Conservation (phyloP, 1,140 invertebrate species). For the Drosophila oshimai region DNA sequence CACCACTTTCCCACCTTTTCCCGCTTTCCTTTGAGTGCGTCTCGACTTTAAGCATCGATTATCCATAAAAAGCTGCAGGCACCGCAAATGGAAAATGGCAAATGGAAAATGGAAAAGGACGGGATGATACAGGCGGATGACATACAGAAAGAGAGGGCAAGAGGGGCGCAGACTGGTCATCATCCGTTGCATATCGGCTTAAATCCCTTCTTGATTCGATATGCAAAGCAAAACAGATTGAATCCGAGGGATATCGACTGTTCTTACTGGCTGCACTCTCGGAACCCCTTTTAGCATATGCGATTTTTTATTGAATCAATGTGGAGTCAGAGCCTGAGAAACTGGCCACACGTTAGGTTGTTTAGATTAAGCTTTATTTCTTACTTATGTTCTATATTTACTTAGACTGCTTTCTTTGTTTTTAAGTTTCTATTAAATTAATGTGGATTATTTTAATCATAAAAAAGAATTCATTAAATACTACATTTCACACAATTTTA, state of each 20-base stretch:
- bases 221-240: slow-evolving; percentile 34
- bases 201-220: slow-evolving; percentile 22
- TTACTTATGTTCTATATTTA: too few relatives aligned
- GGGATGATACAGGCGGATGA: too few relatives aligned
- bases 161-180: slow-evolving; percentile 1
- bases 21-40: slow-evolving; percentile 32
- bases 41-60: slow-evolving; percentile 67
- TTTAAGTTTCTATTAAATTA: too few relatives aligned
- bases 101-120: background rate
- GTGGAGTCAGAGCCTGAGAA: background rate
- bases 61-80: slow-evolving; percentile 54
- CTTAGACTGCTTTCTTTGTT: too few relatives aligned
- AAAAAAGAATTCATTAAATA: too few relatives aligned
- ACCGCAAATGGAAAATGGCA: slow-evolving; percentile 1
- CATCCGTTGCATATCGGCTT: slow-evolving; percentile 13
- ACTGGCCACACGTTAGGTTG: too few relatives aligned
- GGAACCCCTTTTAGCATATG: background rate
- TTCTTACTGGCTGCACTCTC: background rate
- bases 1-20: background rate
- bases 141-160: background rate
- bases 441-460: too few relatives aligned
- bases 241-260: background rate
- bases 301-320: background rate
- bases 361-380: too few relatives aligned
- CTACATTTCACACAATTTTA: too few relatives aligned